Evolutionary conservation across 1,140 invertebrate genomes (phyloP).

Genomic region (Drosophila ambigua): DNA sequence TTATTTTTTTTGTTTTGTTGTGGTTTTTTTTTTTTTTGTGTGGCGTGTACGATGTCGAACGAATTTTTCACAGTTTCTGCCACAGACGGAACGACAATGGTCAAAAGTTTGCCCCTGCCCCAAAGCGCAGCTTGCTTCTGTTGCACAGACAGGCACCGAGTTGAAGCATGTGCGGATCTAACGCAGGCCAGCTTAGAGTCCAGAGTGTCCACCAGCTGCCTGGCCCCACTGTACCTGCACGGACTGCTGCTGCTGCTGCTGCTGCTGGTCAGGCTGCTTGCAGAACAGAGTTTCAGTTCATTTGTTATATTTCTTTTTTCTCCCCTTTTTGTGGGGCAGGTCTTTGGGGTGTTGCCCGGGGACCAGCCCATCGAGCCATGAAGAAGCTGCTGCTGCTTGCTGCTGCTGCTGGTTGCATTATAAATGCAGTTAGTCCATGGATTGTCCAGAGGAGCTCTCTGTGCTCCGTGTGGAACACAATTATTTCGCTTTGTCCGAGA

Average conservation of each 20-base stretch:
- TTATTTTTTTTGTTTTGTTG: not conserved
- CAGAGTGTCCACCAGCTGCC: not conserved
- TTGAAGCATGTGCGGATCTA: too few species aligned
- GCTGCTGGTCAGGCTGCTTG: conserved; percentile 32
- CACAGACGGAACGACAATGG: conserved; percentile 40
- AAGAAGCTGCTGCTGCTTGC: conserved; percentile 60
- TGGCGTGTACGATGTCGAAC: conserved; percentile 62
- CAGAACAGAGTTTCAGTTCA: conserved; percentile 43
- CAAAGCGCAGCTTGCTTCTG: conserved; percentile 24
- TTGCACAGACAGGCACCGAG: not conserved
- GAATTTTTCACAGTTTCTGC: conserved; percentile 73
- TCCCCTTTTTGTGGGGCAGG: conserved; percentile 48
- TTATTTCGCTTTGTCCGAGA: conserved; percentile 45
- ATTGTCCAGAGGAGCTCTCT: conserved; percentile 46
- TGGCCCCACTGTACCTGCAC: conserved; percentile 26
- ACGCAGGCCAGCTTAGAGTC: too few species aligned
- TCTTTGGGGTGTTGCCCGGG: conserved; percentile 72
- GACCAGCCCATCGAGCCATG: conserved; percentile 72
- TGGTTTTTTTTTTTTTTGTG: conserved; percentile 23
- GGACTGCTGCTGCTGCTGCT: conserved; percentile 6
- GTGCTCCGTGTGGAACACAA: conserved; percentile 57
- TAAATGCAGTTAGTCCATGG: conserved; percentile 73
- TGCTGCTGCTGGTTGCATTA: conserved; percentile 53
- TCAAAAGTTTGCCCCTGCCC: conserved; percentile 39
- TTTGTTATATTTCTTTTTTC: conserved; percentile 56